phyloP scores from a whole-genome alignment of 2,113 vertebrate genomes.

The Chionodraco myersi region DNA sequence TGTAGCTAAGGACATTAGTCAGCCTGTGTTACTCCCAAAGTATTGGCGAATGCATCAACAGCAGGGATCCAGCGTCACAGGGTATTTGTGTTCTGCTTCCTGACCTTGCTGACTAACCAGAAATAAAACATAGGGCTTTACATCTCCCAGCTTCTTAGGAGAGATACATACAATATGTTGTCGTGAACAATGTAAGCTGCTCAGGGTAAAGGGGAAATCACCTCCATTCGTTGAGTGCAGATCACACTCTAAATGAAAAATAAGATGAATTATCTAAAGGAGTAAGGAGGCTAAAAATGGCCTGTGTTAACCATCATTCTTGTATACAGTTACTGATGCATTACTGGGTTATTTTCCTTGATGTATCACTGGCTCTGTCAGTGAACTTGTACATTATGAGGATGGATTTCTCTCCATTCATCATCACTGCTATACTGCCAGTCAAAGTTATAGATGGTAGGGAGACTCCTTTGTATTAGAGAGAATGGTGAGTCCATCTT shows the following conservation, averaged over 20 bases:
- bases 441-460: neutral
- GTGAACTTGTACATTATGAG: slow-evolving; percentile 20
- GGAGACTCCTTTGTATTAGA: neutral
- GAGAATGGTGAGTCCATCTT: neutral
- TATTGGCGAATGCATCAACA: slow-evolving; percentile 14
- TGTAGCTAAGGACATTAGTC: neutral
- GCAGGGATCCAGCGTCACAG: slow-evolving; percentile 28
- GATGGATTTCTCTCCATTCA: slow-evolving; percentile 25
- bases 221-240: slow-evolving; percentile 15
- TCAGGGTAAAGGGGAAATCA: slow-evolving; percentile 16
- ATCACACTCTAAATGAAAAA: slow-evolving; percentile 20
- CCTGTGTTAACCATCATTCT: slow-evolving; percentile 36
- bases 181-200: slow-evolving; percentile 49
- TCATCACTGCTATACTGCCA: neutral
- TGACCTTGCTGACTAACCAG: slow-evolving; percentile 59
- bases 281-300: slow-evolving; percentile 3
- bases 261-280: slow-evolving; percentile 20
- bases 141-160: slow-evolving; percentile 32
- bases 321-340: slow-evolving; percentile 19
- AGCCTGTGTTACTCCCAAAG: neutral
- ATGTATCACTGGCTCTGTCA: slow-evolving; percentile 32
- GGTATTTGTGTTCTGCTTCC: slow-evolving; percentile 45
- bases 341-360: neutral
- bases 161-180: slow-evolving; percentile 34
- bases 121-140: slow-evolving; percentile 50